Percentiles rank a stretch among this genome's conserved stretches.
These are phyloP conservation scores for Scytalopus superciliaris DNA, from an alignment of 2,113 vertebrate species.

Conservation along the genomic window DNA sequence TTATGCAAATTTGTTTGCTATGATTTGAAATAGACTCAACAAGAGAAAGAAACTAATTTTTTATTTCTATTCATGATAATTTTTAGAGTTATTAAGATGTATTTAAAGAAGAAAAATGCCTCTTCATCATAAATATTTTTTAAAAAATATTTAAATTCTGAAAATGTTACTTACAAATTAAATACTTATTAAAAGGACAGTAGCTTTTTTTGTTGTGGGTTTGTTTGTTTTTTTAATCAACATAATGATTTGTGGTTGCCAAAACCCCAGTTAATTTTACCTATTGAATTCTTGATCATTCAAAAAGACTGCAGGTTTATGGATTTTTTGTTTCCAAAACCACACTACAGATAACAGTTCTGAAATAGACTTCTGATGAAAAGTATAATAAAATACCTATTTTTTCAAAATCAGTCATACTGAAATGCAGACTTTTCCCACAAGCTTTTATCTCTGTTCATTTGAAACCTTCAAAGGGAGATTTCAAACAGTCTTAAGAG, in stretches of 20 bases:
- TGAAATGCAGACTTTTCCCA: background rate
- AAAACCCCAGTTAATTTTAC: background rate
- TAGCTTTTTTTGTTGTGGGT: too few relatives aligned
- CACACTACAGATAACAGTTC: background rate
- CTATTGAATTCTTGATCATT: background rate
- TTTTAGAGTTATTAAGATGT: background rate
- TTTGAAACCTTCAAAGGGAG: constrained; percentile 40
- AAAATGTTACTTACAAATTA: background rate
- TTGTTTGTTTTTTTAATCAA: background rate
- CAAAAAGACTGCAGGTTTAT: background rate
- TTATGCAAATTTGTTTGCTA: background rate
- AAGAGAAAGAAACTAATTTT: fast-evolving
- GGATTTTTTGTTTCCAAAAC: background rate
- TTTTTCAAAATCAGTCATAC: background rate
- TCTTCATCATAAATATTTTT: background rate
- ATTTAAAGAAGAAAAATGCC: background rate
- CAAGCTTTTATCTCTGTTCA: constrained; percentile 34
- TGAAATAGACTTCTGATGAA: background rate
- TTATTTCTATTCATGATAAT: background rate
- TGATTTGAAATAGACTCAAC: background rate
- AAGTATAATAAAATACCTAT: background rate
- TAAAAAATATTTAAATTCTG: background rate
- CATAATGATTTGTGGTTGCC: background rate
- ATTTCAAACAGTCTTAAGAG: constrained; percentile 35
- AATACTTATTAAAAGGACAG: background rate